Conservation (phyloP, 2,888 invertebrate species). For the Troilus luridus region DNA sequence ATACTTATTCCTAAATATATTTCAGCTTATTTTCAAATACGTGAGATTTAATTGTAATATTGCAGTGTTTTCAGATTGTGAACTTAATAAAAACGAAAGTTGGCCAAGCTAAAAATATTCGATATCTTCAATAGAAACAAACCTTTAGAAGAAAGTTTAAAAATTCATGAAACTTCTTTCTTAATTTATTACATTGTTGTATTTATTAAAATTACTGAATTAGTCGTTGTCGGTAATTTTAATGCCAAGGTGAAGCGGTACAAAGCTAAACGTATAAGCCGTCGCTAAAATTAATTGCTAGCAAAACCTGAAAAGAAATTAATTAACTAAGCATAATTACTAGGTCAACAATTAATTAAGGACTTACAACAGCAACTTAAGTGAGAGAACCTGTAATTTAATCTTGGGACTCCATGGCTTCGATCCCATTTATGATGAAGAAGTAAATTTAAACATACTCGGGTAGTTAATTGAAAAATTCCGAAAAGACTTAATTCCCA, state of each 20-base stretch:
- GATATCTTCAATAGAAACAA: too few species aligned
- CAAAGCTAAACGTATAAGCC: background rate
- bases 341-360: background rate
- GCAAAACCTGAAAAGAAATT: background rate
- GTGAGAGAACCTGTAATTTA: background rate
- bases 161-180: too few species aligned
- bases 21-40: too few species aligned
- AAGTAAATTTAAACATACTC: slow-evolving; percentile 16
- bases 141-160: too few species aligned
- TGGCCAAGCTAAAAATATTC: too few species aligned
- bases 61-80: too few species aligned
- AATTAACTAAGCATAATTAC: background rate
- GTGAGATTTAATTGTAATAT: too few species aligned
- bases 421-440: background rate
- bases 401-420: background rate
- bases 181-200: too few species aligned
- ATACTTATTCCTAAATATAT: too few species aligned
- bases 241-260: background rate
- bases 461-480: background rate
- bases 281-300: background rate
- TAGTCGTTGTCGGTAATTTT: background rate
- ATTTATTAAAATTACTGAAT: too few species aligned
- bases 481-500: background rate
- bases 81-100: too few species aligned
- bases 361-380: background rate